phyloP scores from a whole-genome alignment of 1,140 invertebrate species.

The Drosophila orosa region DNA sequence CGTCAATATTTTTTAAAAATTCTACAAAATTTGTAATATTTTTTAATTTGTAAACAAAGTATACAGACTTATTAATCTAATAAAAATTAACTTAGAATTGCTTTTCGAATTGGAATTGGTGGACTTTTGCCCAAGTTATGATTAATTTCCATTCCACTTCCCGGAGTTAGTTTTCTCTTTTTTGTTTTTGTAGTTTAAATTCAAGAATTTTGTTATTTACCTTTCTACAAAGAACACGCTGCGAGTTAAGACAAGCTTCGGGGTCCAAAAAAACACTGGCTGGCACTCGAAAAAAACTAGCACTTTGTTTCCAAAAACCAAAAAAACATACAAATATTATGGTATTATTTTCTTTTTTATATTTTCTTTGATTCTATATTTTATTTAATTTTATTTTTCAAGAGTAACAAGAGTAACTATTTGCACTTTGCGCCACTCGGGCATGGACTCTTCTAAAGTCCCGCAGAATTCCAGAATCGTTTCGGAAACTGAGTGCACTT shows the following conservation, averaged over 20 bases:
- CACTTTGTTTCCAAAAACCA: slow-evolving; percentile 6
- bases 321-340: background rate
- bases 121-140: too few relatives aligned
- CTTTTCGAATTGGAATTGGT: too few relatives aligned
- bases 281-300: slow-evolving; percentile 41
- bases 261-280: slow-evolving; percentile 24
- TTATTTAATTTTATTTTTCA: too few relatives aligned
- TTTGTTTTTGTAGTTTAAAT: background rate
- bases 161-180: too few relatives aligned
- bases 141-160: too few relatives aligned
- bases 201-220: slow-evolving; percentile 1
- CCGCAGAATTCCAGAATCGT: slow-evolving; percentile 1
- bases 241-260: background rate
- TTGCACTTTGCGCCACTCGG: slow-evolving; percentile 11
- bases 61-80: too few relatives aligned
- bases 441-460: slow-evolving; percentile 1
- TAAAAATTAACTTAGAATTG: too few relatives aligned
- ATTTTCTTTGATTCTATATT: background rate
- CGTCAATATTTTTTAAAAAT: too few relatives aligned
- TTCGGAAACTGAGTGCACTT: slow-evolving; percentile 3
- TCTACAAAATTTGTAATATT: too few relatives aligned
- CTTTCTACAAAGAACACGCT: slow-evolving; percentile 7
- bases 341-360: background rate
- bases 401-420: slow-evolving; percentile 14
- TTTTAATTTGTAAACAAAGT: too few relatives aligned